phyloP scores from a whole-genome alignment of 2,888 invertebrate genomes.

The Dryobota labecula region DNA sequence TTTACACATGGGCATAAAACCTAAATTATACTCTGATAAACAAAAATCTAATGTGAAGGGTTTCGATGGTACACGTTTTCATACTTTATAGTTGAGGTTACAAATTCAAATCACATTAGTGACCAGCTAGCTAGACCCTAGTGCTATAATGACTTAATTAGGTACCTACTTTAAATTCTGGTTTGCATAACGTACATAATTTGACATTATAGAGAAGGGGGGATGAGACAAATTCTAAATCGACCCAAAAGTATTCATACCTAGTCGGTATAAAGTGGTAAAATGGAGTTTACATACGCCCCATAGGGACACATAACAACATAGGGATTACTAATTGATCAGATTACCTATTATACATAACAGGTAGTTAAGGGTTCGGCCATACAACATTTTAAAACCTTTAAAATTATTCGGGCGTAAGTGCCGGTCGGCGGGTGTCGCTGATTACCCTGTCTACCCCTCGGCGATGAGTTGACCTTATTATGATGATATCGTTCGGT shows the following conservation, averaged over 20 bases:
- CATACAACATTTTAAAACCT: not conserved
- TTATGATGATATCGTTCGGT: not conserved
- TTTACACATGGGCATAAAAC: no score
- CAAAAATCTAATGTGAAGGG: not conserved
- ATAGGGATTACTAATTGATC: not conserved
- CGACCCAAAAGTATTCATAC: not conserved
- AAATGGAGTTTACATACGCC: not conserved
- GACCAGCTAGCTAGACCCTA: not conserved
- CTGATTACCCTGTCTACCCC: conserved; percentile 15
- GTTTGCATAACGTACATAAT: not conserved
- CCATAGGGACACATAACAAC: not conserved
- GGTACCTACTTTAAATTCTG: not conserved
- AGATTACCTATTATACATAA: not conserved
- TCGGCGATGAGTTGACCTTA: conserved; percentile 21
- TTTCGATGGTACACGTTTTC: not conserved
- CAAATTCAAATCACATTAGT: not conserved
- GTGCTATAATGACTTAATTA: not conserved
- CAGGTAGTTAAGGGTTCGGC: not conserved
- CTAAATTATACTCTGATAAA: no score
- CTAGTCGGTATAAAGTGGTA: not conserved
- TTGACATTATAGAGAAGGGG: not conserved
- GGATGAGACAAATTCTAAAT: not conserved
- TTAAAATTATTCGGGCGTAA: not conserved
- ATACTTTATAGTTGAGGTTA: not conserved
- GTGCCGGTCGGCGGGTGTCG: not conserved